Evolutionary conservation across 2,888 invertebrate species (phyloP).

Genomic region (Rhaphigaster nebulosa): DNA sequence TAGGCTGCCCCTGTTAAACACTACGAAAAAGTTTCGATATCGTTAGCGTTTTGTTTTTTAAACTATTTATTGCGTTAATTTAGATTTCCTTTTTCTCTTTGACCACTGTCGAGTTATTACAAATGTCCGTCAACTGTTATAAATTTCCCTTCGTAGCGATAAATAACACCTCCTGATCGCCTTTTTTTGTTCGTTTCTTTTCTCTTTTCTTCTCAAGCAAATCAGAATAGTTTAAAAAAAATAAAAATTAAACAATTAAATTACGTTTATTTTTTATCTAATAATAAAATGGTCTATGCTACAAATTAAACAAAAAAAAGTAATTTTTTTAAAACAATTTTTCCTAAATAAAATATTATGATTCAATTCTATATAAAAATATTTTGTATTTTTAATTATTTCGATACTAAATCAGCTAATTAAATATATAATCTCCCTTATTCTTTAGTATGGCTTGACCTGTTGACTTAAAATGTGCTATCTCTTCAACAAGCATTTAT

Average conservation of each 20-base stretch:
- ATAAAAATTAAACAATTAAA: background rate
- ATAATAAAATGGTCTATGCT: background rate
- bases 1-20: conserved; percentile 23
- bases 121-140: background rate
- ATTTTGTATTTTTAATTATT: no score
- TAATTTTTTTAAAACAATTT: no score
- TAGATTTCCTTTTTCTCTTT: background rate
- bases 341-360: no score
- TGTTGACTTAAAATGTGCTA: no score
- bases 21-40: background rate
- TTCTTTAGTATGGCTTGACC: no score
- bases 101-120: background rate
- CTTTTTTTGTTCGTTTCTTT: background rate
- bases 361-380: no score
- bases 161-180: background rate
- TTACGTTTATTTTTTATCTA: background rate
- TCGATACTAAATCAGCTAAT: no score
- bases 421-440: no score
- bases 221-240: background rate
- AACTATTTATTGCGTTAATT: conserved; percentile 20
- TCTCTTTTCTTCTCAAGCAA: background rate
- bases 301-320: background rate
- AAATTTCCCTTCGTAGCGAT: background rate
- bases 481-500: no score
- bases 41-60: background rate